These are phyloP conservation scores for Xenopus laevis DNA, from an alignment of 2,113 vertebrate genomes.

Conservation along the genomic window DNA sequence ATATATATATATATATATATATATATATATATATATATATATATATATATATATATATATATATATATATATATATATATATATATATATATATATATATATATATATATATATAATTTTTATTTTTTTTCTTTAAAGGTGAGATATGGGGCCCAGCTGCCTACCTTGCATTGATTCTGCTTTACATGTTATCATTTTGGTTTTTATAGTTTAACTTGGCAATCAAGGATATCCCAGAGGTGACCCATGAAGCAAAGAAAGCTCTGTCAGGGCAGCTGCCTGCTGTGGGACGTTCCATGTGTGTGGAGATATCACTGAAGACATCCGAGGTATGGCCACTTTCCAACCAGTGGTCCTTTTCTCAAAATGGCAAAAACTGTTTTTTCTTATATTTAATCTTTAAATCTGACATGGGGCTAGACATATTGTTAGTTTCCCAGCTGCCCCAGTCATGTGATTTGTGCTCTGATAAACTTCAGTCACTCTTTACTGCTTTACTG, in stretches of 20 bases:
- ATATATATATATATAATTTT: not conserved
- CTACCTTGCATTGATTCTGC: not conserved
- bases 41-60: not conserved
- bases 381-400: too few relatives aligned
- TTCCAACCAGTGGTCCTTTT: too few relatives aligned
- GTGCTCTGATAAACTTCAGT: too few relatives aligned
- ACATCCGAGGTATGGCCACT: constrained; percentile 84
- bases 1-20: not conserved
- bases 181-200: constrained; percentile 8
- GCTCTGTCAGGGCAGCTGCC: constrained; percentile 92
- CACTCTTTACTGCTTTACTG: too few relatives aligned
- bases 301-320: constrained; percentile 97
- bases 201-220: constrained; percentile 89
- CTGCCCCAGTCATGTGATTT: too few relatives aligned
- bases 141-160: not conserved
- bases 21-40: not conserved
- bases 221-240: constrained; percentile 98
- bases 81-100: not conserved
- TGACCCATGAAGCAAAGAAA: constrained; percentile 98
- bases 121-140: too few relatives aligned
- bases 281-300: constrained; percentile 92
- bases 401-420: too few relatives aligned
- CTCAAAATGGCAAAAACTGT: too few relatives aligned
- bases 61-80: not conserved
- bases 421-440: too few relatives aligned